Evolutionary conservation across 2,797 vertebrate species (phyloP).

Genomic region (Hirundo rustica): DNA sequence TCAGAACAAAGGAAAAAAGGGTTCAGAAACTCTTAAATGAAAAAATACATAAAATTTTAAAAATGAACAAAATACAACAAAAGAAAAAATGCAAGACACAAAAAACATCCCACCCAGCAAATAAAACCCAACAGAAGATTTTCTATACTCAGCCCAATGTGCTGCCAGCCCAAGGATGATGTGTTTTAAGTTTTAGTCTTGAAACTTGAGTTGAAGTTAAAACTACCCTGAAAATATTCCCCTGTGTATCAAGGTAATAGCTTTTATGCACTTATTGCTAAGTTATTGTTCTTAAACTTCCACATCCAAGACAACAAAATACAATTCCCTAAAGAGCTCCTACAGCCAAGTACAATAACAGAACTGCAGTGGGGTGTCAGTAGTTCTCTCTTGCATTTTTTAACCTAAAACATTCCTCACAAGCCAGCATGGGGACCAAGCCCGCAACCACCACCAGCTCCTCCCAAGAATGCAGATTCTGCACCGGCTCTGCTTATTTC

Average conservation of each 20-base stretch:
- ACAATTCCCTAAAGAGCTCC: not conserved
- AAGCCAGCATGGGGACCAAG: not conserved
- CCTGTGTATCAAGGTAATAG: not conserved
- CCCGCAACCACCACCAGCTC: not conserved
- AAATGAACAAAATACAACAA: not conserved
- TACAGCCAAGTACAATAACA: not conserved
- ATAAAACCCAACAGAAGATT: not conserved
- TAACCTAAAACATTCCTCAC: not conserved
- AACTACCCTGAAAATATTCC: not conserved
- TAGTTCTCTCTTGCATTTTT: not conserved
- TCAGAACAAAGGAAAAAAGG: not conserved
- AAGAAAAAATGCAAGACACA: not conserved
- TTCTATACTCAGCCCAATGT: not conserved
- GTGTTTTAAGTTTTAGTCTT: not conserved
- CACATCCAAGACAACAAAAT: not conserved
- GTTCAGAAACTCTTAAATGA: not conserved
- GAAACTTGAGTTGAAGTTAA: not conserved
- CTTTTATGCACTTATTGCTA: not conserved
- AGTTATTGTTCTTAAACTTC: not conserved
- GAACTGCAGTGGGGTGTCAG: not conserved
- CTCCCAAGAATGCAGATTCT: not conserved
- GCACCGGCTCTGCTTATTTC: not conserved
- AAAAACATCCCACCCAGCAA: too few species aligned
- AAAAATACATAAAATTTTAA: rapidly evolving
- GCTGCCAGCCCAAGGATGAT: not conserved